These are phyloP conservation scores for Phrixothrix hirtus DNA, from an alignment of 2,888 invertebrate species.

Conservation along the genomic window DNA sequence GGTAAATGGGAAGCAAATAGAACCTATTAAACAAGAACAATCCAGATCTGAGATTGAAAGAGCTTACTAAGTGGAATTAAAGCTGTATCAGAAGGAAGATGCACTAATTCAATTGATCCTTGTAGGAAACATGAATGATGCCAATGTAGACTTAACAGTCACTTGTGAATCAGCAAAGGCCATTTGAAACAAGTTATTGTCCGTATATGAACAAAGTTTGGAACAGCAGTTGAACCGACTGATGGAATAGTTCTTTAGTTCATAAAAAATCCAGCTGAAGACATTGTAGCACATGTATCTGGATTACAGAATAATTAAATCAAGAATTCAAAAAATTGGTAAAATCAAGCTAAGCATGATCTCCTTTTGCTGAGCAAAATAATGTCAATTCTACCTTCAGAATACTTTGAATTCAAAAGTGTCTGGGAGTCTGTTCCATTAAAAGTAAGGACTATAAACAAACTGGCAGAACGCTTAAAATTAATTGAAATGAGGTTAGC, in stretches of 20 bases:
- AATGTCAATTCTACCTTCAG: conserved; percentile 13
- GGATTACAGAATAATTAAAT: conserved; percentile 7
- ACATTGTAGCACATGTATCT: conserved; percentile 30
- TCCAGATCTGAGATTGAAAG: background rate
- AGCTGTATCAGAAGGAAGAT: background rate
- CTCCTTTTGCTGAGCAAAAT: conserved; percentile 1
- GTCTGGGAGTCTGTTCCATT: conserved; percentile 15
- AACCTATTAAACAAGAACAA: background rate
- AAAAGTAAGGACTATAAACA: conserved; percentile 10
- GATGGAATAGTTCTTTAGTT: conserved; percentile 30
- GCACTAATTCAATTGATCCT: background rate
- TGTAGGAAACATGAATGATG: background rate
- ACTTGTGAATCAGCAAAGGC: background rate
- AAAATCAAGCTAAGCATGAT: background rate
- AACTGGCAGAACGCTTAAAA: conserved; percentile 7
- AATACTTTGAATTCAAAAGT: conserved; percentile 24
- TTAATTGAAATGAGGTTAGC: conserved; percentile 6
- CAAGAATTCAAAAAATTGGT: conserved; percentile 5
- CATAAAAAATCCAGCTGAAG: conserved; percentile 27
- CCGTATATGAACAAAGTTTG: conserved; percentile 1
- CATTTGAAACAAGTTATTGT: background rate
- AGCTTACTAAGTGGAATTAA: background rate
- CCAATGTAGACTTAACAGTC: conserved; percentile 1
- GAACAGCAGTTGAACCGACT: no score
- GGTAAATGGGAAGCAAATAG: no score